Base-by-base conservation (phyloP, 2,888 invertebrate genomes). In the Erynnis tages region DNA sequence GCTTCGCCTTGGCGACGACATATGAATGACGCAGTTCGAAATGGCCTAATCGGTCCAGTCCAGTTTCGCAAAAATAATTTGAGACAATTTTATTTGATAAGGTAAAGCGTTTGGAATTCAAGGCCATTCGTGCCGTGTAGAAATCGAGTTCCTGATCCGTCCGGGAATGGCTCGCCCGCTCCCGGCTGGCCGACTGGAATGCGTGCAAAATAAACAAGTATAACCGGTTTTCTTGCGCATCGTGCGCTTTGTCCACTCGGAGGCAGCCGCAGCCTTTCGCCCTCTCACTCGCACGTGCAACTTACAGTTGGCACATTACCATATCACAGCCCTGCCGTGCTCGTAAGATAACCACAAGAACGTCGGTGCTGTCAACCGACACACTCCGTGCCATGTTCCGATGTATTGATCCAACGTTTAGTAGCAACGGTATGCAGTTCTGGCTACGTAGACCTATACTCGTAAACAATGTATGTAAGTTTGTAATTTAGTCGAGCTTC, bases 151-250 rank as follows among this genome's bases (percentile, higher is more conserved):
- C 82, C 82, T 66, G 67, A 74, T 70, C 73, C 71, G 72, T 58
- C 56, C 63, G 60, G 83, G 84, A 81, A 79, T 76, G 78, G 74
- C 78, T 77, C 79, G 76, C 79, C 76, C 78, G 72, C 76, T 82
- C 83, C 79, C 76, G 77, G 69, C 71, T 62, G 66, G 72, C 73
- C 76, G 75, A 60, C 78, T 73, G 85, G 88, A 88, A 89, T 88
- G 86, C 78, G 82, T 87, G 89, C 87, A 87, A 88, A 88, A 88
- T 87, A 89, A 88, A 88, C 88, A 77, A 82, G 86, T 76, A 58
- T 66, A 71, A 87, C 89, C 76, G 79, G 89, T 87, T 83, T 67
- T 62, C 75, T 71, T 73, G 81, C 78, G 72, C 79, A 77, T 75
- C 78, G 73, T 71, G 73, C 73, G 77, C 82, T 76, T 78, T 74